Percentiles rank a stretch among this genome's conserved stretches.
phyloP scores from a whole-genome alignment of 2,888 invertebrate species.

The Mactromeris polynyma region DNA sequence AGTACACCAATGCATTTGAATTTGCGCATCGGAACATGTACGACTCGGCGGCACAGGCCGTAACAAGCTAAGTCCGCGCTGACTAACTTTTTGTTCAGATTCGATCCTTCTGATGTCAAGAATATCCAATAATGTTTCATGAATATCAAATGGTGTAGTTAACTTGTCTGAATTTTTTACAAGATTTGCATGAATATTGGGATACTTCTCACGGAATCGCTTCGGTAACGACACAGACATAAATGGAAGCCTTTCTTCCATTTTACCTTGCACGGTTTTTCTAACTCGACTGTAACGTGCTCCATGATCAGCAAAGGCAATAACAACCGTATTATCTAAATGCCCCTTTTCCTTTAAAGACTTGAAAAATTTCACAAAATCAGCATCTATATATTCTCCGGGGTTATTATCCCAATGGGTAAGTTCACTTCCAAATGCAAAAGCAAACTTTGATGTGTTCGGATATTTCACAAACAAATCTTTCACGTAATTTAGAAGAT shows the following conservation, averaged over 20 bases:
- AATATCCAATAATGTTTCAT: constrained; percentile 81
- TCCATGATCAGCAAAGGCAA: constrained; percentile 85
- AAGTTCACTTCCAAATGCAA: constrained; percentile 81
- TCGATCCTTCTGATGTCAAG: constrained; percentile 79
- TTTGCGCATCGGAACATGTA: constrained; percentile 81
- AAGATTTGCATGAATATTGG: constrained; percentile 71
- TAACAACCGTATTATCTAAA: constrained; percentile 82
- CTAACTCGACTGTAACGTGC: constrained; percentile 81
- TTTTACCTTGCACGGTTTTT: constrained; percentile 82
- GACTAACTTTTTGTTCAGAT: neutral
- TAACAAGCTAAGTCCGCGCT: constrained; percentile 81
- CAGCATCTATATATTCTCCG: constrained; percentile 82
- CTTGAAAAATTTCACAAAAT: constrained; percentile 77
- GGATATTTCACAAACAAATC: constrained; percentile 82
- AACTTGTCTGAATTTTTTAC: constrained; percentile 78
- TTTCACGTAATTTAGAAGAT: constrained; percentile 81
- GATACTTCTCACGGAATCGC: constrained; percentile 75
- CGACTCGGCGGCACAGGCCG: constrained; percentile 78
- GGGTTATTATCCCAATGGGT: constrained; percentile 84
- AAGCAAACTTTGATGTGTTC: constrained; percentile 82
- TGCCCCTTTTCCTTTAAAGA: constrained; percentile 70
- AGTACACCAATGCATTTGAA: constrained; percentile 84
- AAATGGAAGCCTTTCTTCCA: constrained; percentile 85
- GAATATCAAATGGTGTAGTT: constrained; percentile 84
- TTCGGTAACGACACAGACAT: constrained; percentile 82